Evolutionary conservation across 2,797 vertebrate genomes (phyloP).

Genomic region (Sternarchorhynchus goeldii): DNA sequence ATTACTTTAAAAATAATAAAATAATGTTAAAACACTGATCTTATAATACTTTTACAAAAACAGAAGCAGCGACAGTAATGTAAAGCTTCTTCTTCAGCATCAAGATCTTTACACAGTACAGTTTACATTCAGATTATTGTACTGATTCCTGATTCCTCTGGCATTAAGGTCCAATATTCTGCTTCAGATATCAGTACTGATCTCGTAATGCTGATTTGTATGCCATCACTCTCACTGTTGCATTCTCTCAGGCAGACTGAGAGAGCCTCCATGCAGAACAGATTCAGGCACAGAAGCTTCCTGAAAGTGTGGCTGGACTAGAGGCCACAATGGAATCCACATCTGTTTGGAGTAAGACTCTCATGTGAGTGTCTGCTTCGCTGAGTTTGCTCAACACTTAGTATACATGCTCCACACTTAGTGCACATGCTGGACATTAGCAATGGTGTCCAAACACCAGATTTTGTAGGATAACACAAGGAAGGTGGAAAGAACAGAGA

Average conservation of each 20-base stretch:
- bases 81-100: no score
- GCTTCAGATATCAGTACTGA: neutral
- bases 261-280: neutral
- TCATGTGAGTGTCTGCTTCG: neutral
- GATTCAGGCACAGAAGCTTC: neutral
- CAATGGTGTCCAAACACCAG: neutral
- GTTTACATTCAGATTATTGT: no score
- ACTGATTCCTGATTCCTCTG: no score
- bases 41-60: no score
- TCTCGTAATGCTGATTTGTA: neutral
- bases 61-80: no score
- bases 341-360: slow-evolving; percentile 26
- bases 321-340: slow-evolving; percentile 12
- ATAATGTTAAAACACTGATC: no score
- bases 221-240: neutral
- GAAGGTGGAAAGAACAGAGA: neutral
- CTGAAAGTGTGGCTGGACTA: slow-evolving; percentile 7
- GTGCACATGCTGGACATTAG: neutral
- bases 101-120: no score
- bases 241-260: neutral
- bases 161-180: no score
- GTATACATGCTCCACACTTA: no score
- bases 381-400: neutral
- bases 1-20: no score
- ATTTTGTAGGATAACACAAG: neutral